Evolutionary conservation across 1,140 invertebrate species (phyloP).

Genomic region (Drosophila insularis): DNA sequence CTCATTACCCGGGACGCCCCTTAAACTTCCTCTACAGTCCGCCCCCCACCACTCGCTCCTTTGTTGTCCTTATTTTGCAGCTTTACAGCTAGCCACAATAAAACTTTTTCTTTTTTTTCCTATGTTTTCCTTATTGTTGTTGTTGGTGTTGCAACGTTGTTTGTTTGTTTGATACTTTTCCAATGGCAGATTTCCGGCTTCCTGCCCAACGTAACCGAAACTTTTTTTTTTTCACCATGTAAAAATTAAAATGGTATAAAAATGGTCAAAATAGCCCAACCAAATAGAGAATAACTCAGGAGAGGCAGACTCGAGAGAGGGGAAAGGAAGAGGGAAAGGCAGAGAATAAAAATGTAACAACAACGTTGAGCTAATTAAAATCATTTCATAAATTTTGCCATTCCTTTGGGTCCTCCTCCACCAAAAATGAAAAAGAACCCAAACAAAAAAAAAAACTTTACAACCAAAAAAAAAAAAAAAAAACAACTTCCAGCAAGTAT

Average conservation of each 20-base stretch:
- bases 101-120: slow-evolving; percentile 56
- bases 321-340: not conserved
- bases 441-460: not conserved
- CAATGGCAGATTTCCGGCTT: slow-evolving; percentile 69
- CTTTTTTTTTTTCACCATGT: slow-evolving; percentile 37
- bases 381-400: slow-evolving; percentile 75
- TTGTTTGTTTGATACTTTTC: slow-evolving; percentile 66
- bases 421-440: slow-evolving; percentile 21
- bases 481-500: slow-evolving; percentile 11
- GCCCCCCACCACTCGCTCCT: not conserved
- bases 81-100: slow-evolving; percentile 77
- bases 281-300: not conserved
- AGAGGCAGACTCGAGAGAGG: not conserved
- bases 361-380: slow-evolving; percentile 68
- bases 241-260: slow-evolving; percentile 61
- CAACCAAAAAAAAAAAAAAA: not conserved
- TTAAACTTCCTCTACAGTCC: slow-evolving; percentile 46
- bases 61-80: slow-evolving; percentile 40
- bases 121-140: slow-evolving; percentile 22
- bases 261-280: slow-evolving; percentile 38
- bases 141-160: slow-evolving; percentile 27
- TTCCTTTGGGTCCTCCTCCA: slow-evolving; percentile 49
- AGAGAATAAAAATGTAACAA: slow-evolving; percentile 17
- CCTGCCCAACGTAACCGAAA: slow-evolving; percentile 38
- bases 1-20: slow-evolving; percentile 42